These are phyloP conservation scores for Taxidea taxus DNA, from an alignment of 2,113 vertebrate species.

Conservation along the genomic window DNA sequence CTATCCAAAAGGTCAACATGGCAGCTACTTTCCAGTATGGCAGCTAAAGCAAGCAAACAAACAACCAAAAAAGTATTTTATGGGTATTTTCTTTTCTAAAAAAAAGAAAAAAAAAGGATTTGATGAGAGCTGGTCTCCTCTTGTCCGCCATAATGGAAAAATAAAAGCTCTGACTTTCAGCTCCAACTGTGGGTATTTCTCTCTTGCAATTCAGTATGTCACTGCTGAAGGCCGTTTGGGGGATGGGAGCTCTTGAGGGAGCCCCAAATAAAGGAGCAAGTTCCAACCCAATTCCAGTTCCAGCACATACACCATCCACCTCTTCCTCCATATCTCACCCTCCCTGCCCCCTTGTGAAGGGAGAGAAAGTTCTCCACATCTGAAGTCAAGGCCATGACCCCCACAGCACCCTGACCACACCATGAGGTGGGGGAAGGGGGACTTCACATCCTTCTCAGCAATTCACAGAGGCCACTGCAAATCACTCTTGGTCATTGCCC, in stretches of 20 bases:
- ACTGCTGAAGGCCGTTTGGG: not conserved
- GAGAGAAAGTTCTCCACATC: not conserved
- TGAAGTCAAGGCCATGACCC: not conserved
- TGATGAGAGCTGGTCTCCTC: not conserved
- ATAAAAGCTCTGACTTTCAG: not conserved
- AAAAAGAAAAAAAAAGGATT: not conserved
- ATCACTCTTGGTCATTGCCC: conserved; percentile 70
- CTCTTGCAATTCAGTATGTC: not conserved
- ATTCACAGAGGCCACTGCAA: conserved; percentile 49
- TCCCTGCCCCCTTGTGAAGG: not conserved
- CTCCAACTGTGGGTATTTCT: not conserved
- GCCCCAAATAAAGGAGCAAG: not conserved
- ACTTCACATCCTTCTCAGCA: not conserved
- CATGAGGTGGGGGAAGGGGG: accelerated
- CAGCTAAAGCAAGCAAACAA: not conserved
- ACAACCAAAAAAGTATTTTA: not conserved
- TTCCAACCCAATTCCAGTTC: not conserved
- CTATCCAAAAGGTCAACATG: not conserved
- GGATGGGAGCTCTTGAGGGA: not conserved
- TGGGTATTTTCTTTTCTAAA: not conserved
- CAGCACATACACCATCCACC: accelerated
- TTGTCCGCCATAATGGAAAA: not conserved
- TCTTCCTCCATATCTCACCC: not conserved
- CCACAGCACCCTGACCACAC: not conserved
- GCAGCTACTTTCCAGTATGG: not conserved